Conservation (phyloP, 1,140 invertebrate genomes). For the Aphaenogaster rudis region DNA sequence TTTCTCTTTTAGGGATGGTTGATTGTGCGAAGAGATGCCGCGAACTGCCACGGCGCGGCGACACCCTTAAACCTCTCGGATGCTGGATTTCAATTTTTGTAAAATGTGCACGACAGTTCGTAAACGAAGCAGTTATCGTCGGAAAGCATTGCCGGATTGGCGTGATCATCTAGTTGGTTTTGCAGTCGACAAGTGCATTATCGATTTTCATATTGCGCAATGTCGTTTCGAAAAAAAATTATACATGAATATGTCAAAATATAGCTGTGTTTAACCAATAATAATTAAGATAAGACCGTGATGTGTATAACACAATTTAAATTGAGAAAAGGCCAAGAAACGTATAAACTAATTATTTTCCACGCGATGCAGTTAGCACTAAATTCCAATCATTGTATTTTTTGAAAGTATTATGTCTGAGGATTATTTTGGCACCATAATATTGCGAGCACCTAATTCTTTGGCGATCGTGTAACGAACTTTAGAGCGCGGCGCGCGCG, state of each 20-base stretch:
- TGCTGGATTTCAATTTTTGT: constrained; percentile 50
- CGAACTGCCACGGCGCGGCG: neutral
- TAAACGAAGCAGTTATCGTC: constrained; percentile 23
- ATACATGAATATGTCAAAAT: neutral
- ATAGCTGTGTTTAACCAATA: no score
- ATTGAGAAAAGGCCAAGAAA: no score
- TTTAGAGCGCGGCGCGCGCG: no score
- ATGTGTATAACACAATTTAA: no score
- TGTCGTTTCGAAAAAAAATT: neutral
- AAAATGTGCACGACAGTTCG: constrained; percentile 1
- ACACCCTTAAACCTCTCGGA: constrained; percentile 51
- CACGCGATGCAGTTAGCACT: no score
- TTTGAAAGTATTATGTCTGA: no score
- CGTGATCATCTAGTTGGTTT: neutral
- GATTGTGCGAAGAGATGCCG: neutral
- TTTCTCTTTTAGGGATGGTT: constrained; percentile 16
- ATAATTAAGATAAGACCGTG: no score
- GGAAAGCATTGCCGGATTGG: neutral
- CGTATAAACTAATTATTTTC: no score
- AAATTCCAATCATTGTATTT: no score
- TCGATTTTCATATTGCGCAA: neutral
- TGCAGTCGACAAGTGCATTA: neutral
- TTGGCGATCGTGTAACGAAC: no score
- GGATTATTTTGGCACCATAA: no score
- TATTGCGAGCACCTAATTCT: no score